Base-by-base conservation (phyloP, 1,140 invertebrate species). In the Macrosteles quadrilineatus region DNA sequence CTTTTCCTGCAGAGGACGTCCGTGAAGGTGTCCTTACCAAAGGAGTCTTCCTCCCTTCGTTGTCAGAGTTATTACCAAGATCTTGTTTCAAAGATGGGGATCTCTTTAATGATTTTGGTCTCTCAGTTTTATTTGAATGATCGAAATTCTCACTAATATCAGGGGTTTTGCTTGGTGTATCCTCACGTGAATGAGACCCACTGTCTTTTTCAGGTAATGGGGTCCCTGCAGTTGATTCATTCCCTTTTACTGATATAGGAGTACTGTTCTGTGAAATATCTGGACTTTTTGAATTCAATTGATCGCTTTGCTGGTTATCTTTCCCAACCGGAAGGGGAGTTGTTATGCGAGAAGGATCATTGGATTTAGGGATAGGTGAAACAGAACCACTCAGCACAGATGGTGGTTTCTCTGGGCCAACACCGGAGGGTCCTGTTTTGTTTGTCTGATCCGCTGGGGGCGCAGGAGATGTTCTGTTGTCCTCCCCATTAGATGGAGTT, bases 41-140 rank as follows among this genome's bases (percentile, higher is more conserved):
- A 30, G 70, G 70, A 4, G 64, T 71, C 36, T 25, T 53, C 25
- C 32, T 45, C 1, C 66, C 43, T 2, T 65, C 47, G 17, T 32
- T 45, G 17, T 55, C 23, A 43, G 70, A 53, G 43, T 27, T 62
- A 21, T 66, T 66, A n/a, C 1, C 2, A 9, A 66, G 14, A 27
- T 66, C 63, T 17, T 19, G 32, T 45, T 66, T 66, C 40, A 19
- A 14, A 25, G 63, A 66, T 45, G 63, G 63, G 11, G 63, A 25
- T 45, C 63, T 40, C 27, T 66, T 43, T 27, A 66, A 45, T 4
- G 63, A 66, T 66, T 43, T 66, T 1, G 63, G 63, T 66, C 63
- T n/a, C 31, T 66, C 63, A 25, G 31, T 31, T 27, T 43, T 43
- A 6, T 14, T 11, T 3, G 17, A n/a, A 2, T 17, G 4, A 27